phyloP scores from a whole-genome alignment of 2,888 invertebrate genomes.

The Holacanthella duospinosa region DNA sequence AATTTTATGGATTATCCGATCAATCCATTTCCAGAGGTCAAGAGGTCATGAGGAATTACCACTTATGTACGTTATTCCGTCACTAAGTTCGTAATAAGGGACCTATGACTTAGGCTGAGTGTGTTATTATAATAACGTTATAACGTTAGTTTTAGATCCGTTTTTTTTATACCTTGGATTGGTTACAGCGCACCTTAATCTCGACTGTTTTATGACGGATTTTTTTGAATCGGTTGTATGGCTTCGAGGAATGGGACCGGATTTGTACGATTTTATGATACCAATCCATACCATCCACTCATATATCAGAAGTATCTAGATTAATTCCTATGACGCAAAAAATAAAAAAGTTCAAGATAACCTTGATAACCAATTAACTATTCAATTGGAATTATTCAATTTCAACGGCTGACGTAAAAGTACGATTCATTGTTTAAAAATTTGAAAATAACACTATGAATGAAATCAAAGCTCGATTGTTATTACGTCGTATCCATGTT shows the following conservation, averaged over 20 bases:
- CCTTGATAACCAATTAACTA: too few relatives aligned
- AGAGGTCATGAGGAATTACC: too few relatives aligned
- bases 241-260: slow-evolving; percentile 22
- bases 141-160: too few relatives aligned
- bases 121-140: too few relatives aligned
- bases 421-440: slow-evolving; percentile 23
- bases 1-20: too few relatives aligned
- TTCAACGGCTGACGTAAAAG: not conserved
- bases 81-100: too few relatives aligned
- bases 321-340: slow-evolving; percentile 19
- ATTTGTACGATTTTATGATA: slow-evolving; percentile 16
- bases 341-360: slow-evolving; percentile 25
- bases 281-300: slow-evolving; percentile 18
- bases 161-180: too few relatives aligned
- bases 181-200: too few relatives aligned
- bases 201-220: slow-evolving; percentile 21
- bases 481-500: slow-evolving; percentile 22
- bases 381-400: too few relatives aligned
- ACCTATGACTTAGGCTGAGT: too few relatives aligned
- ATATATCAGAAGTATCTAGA: slow-evolving; percentile 30
- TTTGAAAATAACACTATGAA: slow-evolving; percentile 25
- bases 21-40: too few relatives aligned
- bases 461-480: slow-evolving; percentile 23
- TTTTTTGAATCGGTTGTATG: slow-evolving; percentile 25
- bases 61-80: too few relatives aligned